Conservation (phyloP, 1,140 invertebrate species). For the Ericerus pela region DNA sequence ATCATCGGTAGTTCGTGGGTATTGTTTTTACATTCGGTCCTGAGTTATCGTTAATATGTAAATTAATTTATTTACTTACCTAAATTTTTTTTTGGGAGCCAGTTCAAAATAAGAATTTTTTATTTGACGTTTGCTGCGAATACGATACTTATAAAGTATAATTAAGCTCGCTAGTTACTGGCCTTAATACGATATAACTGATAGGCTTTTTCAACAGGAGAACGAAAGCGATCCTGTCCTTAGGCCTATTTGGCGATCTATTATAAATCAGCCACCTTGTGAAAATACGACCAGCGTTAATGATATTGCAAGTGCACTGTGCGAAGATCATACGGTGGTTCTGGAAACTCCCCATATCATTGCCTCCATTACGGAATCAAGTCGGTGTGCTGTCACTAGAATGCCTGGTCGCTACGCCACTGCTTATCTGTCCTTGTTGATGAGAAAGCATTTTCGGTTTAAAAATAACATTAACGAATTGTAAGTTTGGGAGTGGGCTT, state of each 20-base stretch:
- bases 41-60: too few relatives aligned
- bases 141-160: too few relatives aligned
- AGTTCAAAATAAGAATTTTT: too few relatives aligned
- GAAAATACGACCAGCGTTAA: not conserved
- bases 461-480: conserved; percentile 12
- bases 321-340: conserved; percentile 8
- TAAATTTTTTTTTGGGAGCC: too few relatives aligned
- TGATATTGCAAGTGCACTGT: conserved; percentile 13
- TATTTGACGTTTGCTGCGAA: too few relatives aligned
- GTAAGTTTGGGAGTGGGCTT: conserved; percentile 2
- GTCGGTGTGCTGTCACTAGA: conserved; percentile 8
- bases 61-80: too few relatives aligned
- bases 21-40: too few relatives aligned
- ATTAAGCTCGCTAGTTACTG: too few relatives aligned
- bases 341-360: conserved; percentile 18
- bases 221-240: conserved; percentile 14
- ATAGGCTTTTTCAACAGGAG: too few relatives aligned
- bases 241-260: conserved; percentile 11
- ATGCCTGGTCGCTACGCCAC: conserved; percentile 15
- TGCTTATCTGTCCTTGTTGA: conserved; percentile 14
- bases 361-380: conserved; percentile 8
- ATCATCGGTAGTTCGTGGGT: too few relatives aligned
- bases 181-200: too few relatives aligned
- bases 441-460: conserved; percentile 6
- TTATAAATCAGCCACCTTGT: conserved; percentile 17